These are phyloP conservation scores for Heliconius eleuchia DNA, from an alignment of 1,140 invertebrate species.

Conservation along the genomic window DNA sequence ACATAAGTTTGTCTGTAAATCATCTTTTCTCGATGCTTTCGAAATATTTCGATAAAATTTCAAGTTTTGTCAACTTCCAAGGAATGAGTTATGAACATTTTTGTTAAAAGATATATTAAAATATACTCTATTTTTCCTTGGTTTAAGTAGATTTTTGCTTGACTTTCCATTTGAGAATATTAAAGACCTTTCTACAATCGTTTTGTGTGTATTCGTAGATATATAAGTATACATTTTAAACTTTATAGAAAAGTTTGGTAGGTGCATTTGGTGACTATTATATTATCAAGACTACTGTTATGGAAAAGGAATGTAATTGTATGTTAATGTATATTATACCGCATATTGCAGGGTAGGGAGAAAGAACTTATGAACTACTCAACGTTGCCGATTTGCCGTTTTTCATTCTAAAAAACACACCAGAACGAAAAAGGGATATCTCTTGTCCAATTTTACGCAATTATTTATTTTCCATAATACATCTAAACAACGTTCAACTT, in stretches of 20 bases:
- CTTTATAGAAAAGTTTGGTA: background rate
- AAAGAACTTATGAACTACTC: too few relatives aligned
- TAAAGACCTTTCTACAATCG: conserved; percentile 10
- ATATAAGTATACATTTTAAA: conserved; percentile 1
- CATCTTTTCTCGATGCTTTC: conserved; percentile 41
- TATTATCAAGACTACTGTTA: too few relatives aligned
- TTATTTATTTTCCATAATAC: too few relatives aligned
- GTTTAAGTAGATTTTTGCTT: conserved; percentile 26
- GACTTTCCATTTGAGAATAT: background rate
- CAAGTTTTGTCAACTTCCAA: conserved; percentile 55
- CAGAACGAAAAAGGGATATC: too few relatives aligned
- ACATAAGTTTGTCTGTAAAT: conserved; percentile 54
- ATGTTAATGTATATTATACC: too few relatives aligned
- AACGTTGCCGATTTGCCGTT: too few relatives aligned
- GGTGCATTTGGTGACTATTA: too few relatives aligned
- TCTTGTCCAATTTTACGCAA: too few relatives aligned
- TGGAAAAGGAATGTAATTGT: too few relatives aligned
- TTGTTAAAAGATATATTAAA: background rate
- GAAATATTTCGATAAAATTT: conserved; percentile 64
- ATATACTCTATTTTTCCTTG: conserved; percentile 2
- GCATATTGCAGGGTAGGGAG: too few relatives aligned
- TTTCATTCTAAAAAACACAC: too few relatives aligned
- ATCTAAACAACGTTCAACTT: too few relatives aligned
- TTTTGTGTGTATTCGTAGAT: background rate
- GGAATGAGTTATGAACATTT: conserved; percentile 51